Conservation (phyloP, 1,140 invertebrate species). For the Mycetomoellerius zeteki region DNA sequence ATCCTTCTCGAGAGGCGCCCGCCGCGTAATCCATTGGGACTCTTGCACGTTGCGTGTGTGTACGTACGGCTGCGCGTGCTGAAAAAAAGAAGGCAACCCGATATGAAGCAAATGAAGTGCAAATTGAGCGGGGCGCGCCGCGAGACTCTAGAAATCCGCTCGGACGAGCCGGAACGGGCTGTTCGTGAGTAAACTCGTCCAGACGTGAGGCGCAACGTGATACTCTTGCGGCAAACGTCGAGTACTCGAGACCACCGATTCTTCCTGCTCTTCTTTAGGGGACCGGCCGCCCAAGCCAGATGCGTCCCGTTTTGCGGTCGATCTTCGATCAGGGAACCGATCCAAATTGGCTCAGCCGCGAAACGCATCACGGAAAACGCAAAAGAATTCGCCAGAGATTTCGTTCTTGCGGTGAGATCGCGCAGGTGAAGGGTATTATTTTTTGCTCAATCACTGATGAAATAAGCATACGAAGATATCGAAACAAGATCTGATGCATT, state of each 20-base stretch:
- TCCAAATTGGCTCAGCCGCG: conserved; percentile 41
- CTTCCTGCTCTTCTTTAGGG: background rate
- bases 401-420: conserved; percentile 54
- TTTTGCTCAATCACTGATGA: conserved; percentile 25
- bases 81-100: conserved; percentile 82
- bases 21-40: conserved; percentile 12
- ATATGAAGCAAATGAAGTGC: conserved; percentile 85
- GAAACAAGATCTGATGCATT: background rate
- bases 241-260: conserved; percentile 37
- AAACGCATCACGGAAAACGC: conserved; percentile 42
- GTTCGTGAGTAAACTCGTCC: conserved; percentile 80
- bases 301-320: conserved; percentile 34
- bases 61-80: conserved; percentile 78
- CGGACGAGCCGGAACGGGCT: conserved; percentile 58
- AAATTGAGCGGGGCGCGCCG: conserved; percentile 82
- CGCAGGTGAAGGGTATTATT: conserved; percentile 39
- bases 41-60: conserved; percentile 11
- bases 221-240: conserved; percentile 81
- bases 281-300: conserved; percentile 35
- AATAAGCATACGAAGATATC: conserved; percentile 25
- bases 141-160: conserved; percentile 75
- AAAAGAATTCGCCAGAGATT: conserved; percentile 22
- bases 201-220: conserved; percentile 84
- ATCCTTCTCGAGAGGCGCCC: conserved; percentile 14
- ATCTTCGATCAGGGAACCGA: conserved; percentile 33